These are phyloP conservation scores for Ceryle rudis DNA, from an alignment of 2,797 vertebrate species.

Conservation along the genomic window DNA sequence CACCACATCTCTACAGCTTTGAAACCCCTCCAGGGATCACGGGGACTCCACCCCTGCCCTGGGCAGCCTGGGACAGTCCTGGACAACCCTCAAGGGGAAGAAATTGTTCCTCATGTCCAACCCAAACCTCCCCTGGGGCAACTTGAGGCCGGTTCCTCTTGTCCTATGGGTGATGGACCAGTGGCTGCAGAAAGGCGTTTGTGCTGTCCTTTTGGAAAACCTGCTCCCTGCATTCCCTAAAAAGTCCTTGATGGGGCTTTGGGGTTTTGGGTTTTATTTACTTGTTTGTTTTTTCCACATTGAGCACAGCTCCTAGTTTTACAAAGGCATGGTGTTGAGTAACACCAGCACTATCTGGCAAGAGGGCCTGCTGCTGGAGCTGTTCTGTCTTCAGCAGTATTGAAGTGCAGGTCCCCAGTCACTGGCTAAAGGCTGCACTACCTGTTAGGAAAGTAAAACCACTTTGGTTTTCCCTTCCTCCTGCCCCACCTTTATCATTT, in stretches of 20 bases:
- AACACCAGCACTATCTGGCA: not conserved
- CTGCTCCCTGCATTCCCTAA: rapidly evolving
- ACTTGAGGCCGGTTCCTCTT: not conserved
- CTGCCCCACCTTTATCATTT: not conserved
- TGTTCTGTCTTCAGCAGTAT: not conserved
- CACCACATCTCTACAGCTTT: not conserved
- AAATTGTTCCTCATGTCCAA: not conserved
- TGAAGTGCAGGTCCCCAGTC: not conserved
- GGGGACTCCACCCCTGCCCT: not conserved
- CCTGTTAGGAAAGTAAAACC: not conserved
- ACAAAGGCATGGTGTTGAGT: not conserved
- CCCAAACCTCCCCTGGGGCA: not conserved
- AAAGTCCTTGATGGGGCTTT: not conserved
- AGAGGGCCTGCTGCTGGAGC: not conserved
- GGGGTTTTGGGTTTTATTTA: not conserved
- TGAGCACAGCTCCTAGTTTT: not conserved
- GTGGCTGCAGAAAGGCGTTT: not conserved
- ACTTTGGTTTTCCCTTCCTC: not conserved
- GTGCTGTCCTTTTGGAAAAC: not conserved
- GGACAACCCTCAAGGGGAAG: not conserved
- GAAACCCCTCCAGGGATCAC: not conserved
- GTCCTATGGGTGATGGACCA: not conserved
- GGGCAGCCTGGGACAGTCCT: not conserved
- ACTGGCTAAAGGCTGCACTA: not conserved
- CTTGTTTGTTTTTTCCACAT: not conserved